phyloP scores from a whole-genome alignment of 1,140 invertebrate species.

The Eueides isabella region DNA sequence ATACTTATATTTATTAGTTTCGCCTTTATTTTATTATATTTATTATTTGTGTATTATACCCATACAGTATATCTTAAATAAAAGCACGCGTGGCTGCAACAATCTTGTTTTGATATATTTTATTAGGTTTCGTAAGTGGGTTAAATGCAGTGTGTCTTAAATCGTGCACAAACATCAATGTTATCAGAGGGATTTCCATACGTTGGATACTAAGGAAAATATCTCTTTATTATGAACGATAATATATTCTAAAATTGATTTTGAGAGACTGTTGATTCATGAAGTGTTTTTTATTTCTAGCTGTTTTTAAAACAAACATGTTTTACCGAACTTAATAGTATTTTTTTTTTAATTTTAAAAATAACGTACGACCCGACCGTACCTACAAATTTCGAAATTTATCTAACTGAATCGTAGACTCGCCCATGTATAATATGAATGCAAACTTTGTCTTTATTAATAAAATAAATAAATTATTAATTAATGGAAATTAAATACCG shows the following conservation, averaged over 20 bases:
- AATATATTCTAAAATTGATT: slow-evolving; percentile 9
- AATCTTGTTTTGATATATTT: slow-evolving; percentile 47
- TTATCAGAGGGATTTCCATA: slow-evolving; percentile 32
- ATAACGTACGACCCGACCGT: too few relatives aligned
- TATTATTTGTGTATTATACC: too few relatives aligned
- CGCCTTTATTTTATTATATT: too few relatives aligned
- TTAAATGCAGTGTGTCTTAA: slow-evolving; percentile 55
- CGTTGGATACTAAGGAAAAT: slow-evolving; percentile 26
- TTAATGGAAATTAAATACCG: too few relatives aligned
- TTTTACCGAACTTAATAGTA: too few relatives aligned
- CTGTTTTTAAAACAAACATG: neutral
- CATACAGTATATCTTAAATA: neutral
- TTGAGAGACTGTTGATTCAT: slow-evolving; percentile 14
- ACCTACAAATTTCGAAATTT: too few relatives aligned
- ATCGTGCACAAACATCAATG: slow-evolving; percentile 43
- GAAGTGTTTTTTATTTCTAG: neutral
- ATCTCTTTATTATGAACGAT: slow-evolving; percentile 1
- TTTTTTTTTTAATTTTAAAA: too few relatives aligned
- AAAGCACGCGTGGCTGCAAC: neutral
- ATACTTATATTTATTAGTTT: too few relatives aligned
- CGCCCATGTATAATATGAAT: too few relatives aligned
- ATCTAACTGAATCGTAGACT: too few relatives aligned
- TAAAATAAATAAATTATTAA: too few relatives aligned
- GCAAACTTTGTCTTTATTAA: too few relatives aligned
- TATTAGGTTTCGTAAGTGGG: slow-evolving; percentile 59